phyloP scores from a whole-genome alignment of 2,888 invertebrate species.

The Cephus pulcher region DNA sequence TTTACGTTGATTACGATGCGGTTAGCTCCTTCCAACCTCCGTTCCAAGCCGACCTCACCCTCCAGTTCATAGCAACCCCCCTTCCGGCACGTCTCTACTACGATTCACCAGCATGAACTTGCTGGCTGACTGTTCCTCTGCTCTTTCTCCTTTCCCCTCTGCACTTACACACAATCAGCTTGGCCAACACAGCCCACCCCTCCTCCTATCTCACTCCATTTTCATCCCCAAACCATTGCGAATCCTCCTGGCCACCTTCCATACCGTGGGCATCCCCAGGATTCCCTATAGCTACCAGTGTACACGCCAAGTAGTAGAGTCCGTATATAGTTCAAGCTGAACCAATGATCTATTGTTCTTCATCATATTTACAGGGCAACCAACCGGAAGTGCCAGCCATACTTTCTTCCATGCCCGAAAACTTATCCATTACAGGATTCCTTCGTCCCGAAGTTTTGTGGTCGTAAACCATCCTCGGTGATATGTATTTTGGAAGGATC shows the following conservation, averaged over 20 bases:
- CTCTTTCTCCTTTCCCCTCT: slow-evolving; percentile 17
- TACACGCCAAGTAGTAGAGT: background rate
- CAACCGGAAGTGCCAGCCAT: background rate
- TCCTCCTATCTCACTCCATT: background rate
- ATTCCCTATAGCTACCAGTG: background rate
- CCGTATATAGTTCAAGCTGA: background rate
- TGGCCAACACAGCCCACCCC: slow-evolving; percentile 30
- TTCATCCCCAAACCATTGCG: background rate
- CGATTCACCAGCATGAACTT: background rate
- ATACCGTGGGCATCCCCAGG: background rate
- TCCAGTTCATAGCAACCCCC: slow-evolving; percentile 19
- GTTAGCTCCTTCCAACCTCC: slow-evolving; percentile 55
- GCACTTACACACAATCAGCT: slow-evolving; percentile 35
- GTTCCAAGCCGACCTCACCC: slow-evolving; percentile 29
- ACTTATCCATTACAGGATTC: slow-evolving; percentile 29
- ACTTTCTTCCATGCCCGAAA: slow-evolving; percentile 10
- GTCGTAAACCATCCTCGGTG: background rate
- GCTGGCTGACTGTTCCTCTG: slow-evolving; percentile 5
- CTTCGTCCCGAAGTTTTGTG: background rate
- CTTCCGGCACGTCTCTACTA: slow-evolving; percentile 5
- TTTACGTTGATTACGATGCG: slow-evolving; percentile 62
- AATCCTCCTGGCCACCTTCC: slow-evolving; percentile 9
- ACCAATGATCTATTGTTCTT: slow-evolving; percentile 15
- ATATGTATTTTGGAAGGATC: background rate
- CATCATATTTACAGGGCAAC: background rate